phyloP scores from a whole-genome alignment of 2,888 invertebrate species.

The Tenthredo livida region DNA sequence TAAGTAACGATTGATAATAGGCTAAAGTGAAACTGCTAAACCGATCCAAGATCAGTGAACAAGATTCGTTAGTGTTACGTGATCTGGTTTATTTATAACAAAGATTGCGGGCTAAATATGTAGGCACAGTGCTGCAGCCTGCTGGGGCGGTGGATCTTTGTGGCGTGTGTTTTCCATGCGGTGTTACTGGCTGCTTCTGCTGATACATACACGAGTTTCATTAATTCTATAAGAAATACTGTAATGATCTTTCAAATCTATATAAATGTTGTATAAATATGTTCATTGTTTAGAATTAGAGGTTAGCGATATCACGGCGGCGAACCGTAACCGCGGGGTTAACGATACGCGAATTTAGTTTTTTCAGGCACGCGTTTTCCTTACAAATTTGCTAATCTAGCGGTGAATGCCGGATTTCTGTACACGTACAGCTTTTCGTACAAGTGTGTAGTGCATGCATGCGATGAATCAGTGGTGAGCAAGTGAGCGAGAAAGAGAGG shows the following conservation, averaged over 20 bases:
- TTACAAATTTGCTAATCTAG: conserved; percentile 34
- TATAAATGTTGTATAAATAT: background rate
- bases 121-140: conserved; percentile 49
- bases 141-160: conserved; percentile 51
- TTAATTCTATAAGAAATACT: background rate
- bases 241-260: background rate
- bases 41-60: conserved; percentile 9
- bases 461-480: conserved; percentile 25
- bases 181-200: background rate
- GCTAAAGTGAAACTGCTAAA: background rate
- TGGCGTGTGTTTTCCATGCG: conserved; percentile 48
- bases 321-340: background rate
- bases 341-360: background rate
- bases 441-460: background rate
- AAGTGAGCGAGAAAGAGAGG: background rate
- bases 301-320: background rate
- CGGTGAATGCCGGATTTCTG: conserved; percentile 38
- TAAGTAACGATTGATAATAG: conserved; percentile 46
- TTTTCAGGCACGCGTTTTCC: conserved; percentile 16
- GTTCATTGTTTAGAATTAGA: background rate
- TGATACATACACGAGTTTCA: conserved; percentile 10
- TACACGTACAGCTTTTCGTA: background rate
- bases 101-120: conserved; percentile 58
- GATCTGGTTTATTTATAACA: conserved; percentile 62
- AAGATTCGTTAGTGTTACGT: conserved; percentile 56